These are phyloP conservation scores for Aplochiton taeniatus DNA, from an alignment of 2,797 vertebrate genomes.

Conservation along the genomic window DNA sequence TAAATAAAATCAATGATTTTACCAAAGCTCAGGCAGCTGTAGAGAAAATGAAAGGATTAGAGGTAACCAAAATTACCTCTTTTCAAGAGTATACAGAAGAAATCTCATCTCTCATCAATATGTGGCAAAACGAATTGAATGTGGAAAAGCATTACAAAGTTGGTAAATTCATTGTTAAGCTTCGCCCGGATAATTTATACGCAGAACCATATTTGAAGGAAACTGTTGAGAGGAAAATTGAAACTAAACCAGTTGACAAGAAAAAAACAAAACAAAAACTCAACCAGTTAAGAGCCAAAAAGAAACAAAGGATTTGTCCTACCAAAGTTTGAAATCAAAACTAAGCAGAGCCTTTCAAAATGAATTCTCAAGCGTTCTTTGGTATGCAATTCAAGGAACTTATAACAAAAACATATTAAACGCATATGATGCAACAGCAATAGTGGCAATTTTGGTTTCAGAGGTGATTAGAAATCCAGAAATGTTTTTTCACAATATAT, in stretches of 20 bases:
- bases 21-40: background rate
- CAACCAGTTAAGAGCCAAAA: no score
- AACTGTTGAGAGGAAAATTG: no score
- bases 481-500: background rate
- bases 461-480: background rate
- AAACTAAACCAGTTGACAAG: background rate
- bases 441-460: background rate
- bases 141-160: background rate
- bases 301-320: no score
- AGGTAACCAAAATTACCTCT: background rate
- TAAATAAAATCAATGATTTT: background rate
- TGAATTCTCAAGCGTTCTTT: background rate
- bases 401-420: background rate
- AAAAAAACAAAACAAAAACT: no score
- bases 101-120: background rate
- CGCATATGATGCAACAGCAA: background rate
- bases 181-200: background rate
- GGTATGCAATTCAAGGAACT: background rate
- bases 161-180: background rate
- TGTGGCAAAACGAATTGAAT: background rate
- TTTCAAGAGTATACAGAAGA: background rate
- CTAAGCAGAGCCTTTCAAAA: background rate
- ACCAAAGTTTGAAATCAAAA: background rate
- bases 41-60: background rate
- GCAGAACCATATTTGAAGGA: background rate